These are phyloP conservation scores for Eleutherodactylus coqui DNA, from an alignment of 2,797 vertebrate genomes.

Conservation along the genomic window DNA sequence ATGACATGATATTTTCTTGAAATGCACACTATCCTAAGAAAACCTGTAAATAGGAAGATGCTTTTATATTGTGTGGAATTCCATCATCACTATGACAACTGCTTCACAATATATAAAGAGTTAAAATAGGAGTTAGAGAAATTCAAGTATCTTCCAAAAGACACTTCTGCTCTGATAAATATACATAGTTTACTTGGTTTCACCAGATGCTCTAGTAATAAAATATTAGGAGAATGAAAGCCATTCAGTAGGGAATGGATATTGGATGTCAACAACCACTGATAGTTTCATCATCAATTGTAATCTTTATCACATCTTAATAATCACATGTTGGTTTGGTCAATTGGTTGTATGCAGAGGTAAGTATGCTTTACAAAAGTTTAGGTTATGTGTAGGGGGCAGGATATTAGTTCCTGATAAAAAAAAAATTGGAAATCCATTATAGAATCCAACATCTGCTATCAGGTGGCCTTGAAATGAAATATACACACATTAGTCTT, in stretches of 20 bases:
- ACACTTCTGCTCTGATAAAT: neutral
- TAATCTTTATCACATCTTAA: constrained; percentile 1
- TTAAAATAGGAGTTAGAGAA: constrained; percentile 2
- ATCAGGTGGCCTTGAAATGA: neutral
- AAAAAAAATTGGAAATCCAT: neutral
- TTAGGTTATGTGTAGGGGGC: neutral
- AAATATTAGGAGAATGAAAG: constrained; percentile 9
- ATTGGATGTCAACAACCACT: neutral
- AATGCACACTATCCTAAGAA: constrained; percentile 23
- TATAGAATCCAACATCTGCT: neutral
- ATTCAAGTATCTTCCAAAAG: neutral
- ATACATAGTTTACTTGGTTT: neutral
- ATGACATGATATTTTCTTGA: constrained; percentile 30
- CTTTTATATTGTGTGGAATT: constrained; percentile 38
- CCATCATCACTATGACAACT: constrained; percentile 47
- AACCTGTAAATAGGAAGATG: constrained; percentile 26
- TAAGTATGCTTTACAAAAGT: neutral
- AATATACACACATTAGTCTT: neutral
- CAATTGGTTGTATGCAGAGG: constrained; percentile 7
- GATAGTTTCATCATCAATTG: constrained; percentile 4
- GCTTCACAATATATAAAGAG: constrained; percentile 26
- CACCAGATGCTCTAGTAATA: neutral
- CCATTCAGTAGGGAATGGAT: neutral
- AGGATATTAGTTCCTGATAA: neutral
- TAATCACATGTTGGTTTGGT: neutral